Percentiles rank a stretch among this genome's conserved stretches.
Conservation (phyloP, 2,113 vertebrate genomes). For the Mastomys natalensis region DNA sequence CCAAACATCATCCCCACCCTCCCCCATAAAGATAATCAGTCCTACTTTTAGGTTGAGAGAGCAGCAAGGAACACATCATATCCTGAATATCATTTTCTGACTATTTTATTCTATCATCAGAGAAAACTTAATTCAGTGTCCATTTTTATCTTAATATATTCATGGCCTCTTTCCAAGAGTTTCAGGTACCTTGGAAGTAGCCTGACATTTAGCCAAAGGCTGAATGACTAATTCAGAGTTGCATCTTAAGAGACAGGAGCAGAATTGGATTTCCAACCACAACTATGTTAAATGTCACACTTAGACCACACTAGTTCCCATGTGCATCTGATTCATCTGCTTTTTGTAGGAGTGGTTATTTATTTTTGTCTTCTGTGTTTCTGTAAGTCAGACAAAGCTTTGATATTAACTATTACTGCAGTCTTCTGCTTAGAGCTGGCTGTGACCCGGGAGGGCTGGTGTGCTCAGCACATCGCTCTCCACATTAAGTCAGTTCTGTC, state of each 20-base stretch:
- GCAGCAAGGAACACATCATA: background rate
- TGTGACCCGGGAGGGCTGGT: background rate
- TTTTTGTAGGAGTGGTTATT: conserved; percentile 46
- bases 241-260: too few relatives aligned
- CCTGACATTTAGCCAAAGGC: conserved; percentile 53
- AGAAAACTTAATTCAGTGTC: conserved; percentile 59
- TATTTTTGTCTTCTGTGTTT: conserved; percentile 48
- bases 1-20: background rate
- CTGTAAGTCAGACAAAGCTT: conserved; percentile 41
- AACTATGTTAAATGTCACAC: conserved; percentile 30
- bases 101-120: conserved; percentile 53
- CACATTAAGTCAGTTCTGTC: too few relatives aligned
- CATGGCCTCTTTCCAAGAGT: conserved; percentile 62
- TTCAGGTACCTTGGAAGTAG: conserved; percentile 42
- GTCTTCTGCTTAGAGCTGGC: background rate
- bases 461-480: too few relatives aligned
- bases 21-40: background rate
- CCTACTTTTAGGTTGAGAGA: conserved; percentile 7
- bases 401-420: conserved; percentile 32
- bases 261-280: conserved; percentile 15
- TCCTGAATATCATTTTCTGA: conserved; percentile 59
- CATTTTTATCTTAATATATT: conserved; percentile 62
- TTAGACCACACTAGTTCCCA: background rate
- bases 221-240: conserved; percentile 59
- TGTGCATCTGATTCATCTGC: conserved; percentile 24